Conservation (phyloP, 2,797 vertebrate genomes). For the Loris lydekkerianus region DNA sequence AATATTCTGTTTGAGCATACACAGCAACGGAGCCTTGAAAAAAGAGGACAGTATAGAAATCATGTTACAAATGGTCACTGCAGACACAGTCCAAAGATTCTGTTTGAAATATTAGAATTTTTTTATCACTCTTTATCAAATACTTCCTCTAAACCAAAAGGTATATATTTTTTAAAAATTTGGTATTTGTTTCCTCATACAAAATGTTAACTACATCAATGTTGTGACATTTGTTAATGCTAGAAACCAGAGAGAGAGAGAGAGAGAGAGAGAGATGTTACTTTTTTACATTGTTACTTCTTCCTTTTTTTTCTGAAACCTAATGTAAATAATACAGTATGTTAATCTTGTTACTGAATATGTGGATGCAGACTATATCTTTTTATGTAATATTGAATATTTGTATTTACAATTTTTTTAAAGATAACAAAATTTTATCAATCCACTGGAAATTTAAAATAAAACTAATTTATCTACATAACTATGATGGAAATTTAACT, state of each 20-base stretch:
- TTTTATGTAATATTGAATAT: neutral
- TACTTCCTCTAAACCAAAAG: neutral
- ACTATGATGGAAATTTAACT: neutral
- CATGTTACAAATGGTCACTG: too few species aligned
- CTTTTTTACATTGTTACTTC: neutral
- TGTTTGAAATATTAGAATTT: neutral
- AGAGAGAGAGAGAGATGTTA: neutral
- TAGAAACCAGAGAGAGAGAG: neutral
- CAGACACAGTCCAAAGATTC: neutral
- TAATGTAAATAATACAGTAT: neutral
- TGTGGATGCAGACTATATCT: neutral
- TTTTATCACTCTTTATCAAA: neutral
- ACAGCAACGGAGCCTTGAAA: too few species aligned
- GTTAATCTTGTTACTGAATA: neutral
- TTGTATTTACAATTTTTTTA: neutral
- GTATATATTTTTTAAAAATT: neutral
- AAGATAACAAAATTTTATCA: neutral
- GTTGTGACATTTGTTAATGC: neutral
- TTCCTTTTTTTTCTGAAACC: conserved; percentile 44
- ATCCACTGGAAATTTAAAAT: neutral
- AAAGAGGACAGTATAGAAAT: too few species aligned
- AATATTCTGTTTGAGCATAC: neutral
- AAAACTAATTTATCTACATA: neutral
- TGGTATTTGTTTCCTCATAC: neutral
- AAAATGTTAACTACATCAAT: neutral